Base-by-base conservation (phyloP, 2,797 vertebrate genomes). In the Australoheros facetus region DNA sequence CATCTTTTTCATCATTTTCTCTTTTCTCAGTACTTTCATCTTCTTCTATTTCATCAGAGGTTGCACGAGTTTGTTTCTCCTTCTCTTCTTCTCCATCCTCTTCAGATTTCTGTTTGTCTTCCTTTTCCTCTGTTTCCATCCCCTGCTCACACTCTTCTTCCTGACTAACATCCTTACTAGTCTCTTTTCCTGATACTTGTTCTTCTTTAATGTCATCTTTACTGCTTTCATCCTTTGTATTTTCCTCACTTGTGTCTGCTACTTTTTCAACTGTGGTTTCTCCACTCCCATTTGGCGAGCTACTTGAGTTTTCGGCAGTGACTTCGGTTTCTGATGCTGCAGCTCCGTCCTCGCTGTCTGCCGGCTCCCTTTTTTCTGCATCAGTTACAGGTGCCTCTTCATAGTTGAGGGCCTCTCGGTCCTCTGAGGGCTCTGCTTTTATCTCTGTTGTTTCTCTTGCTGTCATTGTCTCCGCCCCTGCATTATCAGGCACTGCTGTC, bases 401-500 rank as follows among this genome's bases (percentile, higher is more conserved):
- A 90, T 56, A 66, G 79, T 62, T 45, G 75, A 91, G 82, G 82
- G 89, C 85, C 85, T 90, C 87, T 84, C 3, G 87, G 72, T 88
- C 89, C 79, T 87, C 90, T 45, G 85, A 85, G 71, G 85, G 66
- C 79, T 90, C 89, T 70, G 87, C 87, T 87, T 90, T 91, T 39
- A 88, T 90, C 82, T 91, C 87, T 78, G 62, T 59, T 77, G 75
- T 87, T 80, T 88, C 81, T 11, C 58, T 81, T 10, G 51, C 71
- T 72, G 84, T 80, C 78, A 56, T 58, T 14, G 51, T 81, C 80
- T 78, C 86, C 21, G 56, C 75, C 56, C 87, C 87, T 14, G 81
- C 81, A 64, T 87, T 79, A 70, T 79, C 91, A 19, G 42, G 17
- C n/a, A 17, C 62, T 73, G 66, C 84, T 55, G 77, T 76, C 82